Evolutionary conservation across 1,140 invertebrate genomes (phyloP), one percentile per base, ranked within the genome.

Genomic region (Leptinotarsa texana): DNA sequence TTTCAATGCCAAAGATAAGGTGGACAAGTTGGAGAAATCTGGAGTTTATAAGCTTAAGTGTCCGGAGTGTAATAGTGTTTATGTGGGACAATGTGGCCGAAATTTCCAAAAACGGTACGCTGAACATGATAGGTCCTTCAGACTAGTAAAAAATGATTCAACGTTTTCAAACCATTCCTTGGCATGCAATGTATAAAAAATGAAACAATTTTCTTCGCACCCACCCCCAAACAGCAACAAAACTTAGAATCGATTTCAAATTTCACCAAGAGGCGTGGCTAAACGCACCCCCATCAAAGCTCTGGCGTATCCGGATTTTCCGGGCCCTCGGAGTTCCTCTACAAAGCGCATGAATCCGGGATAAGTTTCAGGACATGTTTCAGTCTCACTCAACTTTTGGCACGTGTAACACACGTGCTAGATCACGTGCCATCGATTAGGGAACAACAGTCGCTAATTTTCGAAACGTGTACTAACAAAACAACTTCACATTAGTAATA

Each of bases 301-400:
- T 24, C 17, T 24, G 17, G 65, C 65, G 65, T 67, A 67, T 67
- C 65, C 65, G 65, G 65, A 67, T 67, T 42, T 42, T 67, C 65
- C 65, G 65, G 65, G 65, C 65, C 11, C 42, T 0, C 65, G 24
- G 6, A 67, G 21, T 57, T 18, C 51, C 15, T 57, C 51, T 3
- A 15, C 65, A 67, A 17, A 17, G 65, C 65, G 65, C 65, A 67
- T 67, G 65, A 24, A 67, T 67, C 65, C 65, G 18, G 65, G 65
- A 67, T 27, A 24, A 67, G 24, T 42, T 67, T 42, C 4, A 42
- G 65, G 65, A 24, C 42, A 18, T 33, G 65, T 67, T 67, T 67
- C 65, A 67, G 65, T 67, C 18, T n/a, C 24, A 49, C 48, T 69
- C 48, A 11, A 69, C n/a, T 57, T 15, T 17, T 27, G 27, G 24